Conservation (phyloP, 2,888 invertebrate species). For the Caenorhabditis sp. region DNA sequence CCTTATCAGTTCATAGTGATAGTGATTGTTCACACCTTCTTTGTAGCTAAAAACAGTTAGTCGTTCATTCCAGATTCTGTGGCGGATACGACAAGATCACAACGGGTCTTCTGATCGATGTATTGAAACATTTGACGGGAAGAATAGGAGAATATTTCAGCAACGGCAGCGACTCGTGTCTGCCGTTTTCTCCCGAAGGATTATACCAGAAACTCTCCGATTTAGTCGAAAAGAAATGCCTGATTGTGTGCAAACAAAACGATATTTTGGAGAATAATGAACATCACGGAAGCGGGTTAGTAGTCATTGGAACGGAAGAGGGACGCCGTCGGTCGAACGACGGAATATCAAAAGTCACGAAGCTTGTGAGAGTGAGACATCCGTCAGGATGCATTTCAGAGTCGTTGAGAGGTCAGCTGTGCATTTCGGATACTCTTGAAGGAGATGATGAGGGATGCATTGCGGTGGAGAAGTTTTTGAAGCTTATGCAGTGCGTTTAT, state of each 20-base stretch:
- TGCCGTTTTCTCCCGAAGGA: neutral
- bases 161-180: neutral
- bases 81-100: conserved; percentile 17
- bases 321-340: conserved; percentile 3
- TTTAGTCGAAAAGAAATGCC: neutral
- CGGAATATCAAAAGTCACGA: neutral
- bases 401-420: neutral
- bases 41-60: too few relatives aligned
- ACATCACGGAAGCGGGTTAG: conserved; percentile 24
- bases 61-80: conserved; percentile 28
- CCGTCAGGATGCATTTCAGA: conserved; percentile 14
- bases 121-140: conserved; percentile 12
- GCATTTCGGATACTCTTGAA: neutral
- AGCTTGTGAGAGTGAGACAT: conserved; percentile 15
- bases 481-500: conserved; percentile 23
- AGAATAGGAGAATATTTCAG: conserved; percentile 3
- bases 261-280: conserved; percentile 20
- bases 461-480: conserved; percentile 27
- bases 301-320: neutral
- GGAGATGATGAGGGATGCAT: conserved; percentile 18
- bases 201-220: neutral
- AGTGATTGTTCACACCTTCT: too few relatives aligned
- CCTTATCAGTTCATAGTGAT: too few relatives aligned
- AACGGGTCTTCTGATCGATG: conserved; percentile 8
- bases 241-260: conserved; percentile 21